Evolutionary conservation across 2,888 invertebrate genomes (phyloP).

Genomic region (Clepsis dumicolana): DNA sequence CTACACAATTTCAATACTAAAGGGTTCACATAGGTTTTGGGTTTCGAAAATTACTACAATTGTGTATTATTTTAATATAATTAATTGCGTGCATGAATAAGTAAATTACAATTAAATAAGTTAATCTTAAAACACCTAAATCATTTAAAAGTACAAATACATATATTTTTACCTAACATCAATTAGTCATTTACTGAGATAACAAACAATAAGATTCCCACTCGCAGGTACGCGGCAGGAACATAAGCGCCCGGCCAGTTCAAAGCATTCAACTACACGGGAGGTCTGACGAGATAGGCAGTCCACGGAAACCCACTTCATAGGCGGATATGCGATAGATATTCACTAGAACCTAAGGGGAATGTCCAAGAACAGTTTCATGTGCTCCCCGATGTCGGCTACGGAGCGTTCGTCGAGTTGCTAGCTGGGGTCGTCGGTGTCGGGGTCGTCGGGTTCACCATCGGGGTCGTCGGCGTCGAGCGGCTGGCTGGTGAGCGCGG

Average conservation of each 20-base stretch:
- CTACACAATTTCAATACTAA: background rate
- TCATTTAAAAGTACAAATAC: slow-evolving; percentile 2
- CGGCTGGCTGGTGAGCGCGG: slow-evolving; percentile 91
- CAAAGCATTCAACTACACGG: slow-evolving; percentile 23
- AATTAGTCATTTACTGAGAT: background rate
- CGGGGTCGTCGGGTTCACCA: slow-evolving; percentile 46
- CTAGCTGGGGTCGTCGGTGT: slow-evolving; percentile 80
- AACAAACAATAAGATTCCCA: background rate
- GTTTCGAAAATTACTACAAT: slow-evolving; percentile 2
- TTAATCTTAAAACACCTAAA: background rate
- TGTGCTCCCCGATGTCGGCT: slow-evolving; percentile 83
- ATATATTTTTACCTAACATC: slow-evolving; percentile 7
- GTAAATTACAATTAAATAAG: slow-evolving; percentile 9
- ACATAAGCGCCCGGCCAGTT: slow-evolving; percentile 16
- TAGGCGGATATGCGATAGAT: slow-evolving; percentile 35
- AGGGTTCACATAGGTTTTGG: background rate
- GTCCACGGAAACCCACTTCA: slow-evolving; percentile 13
- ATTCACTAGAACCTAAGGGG: slow-evolving; percentile 82
- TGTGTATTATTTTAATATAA: slow-evolving; percentile 13
- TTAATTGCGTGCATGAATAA: slow-evolving; percentile 17
- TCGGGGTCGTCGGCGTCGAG: slow-evolving; percentile 73
- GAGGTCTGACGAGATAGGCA: background rate
- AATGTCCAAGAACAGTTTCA: slow-evolving; percentile 86
- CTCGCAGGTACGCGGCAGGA: background rate
- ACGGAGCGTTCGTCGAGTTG: slow-evolving; percentile 85